These are phyloP conservation scores for Uromys caudimaculatus DNA, from an alignment of 2,797 vertebrate species.

Conservation along the genomic window DNA sequence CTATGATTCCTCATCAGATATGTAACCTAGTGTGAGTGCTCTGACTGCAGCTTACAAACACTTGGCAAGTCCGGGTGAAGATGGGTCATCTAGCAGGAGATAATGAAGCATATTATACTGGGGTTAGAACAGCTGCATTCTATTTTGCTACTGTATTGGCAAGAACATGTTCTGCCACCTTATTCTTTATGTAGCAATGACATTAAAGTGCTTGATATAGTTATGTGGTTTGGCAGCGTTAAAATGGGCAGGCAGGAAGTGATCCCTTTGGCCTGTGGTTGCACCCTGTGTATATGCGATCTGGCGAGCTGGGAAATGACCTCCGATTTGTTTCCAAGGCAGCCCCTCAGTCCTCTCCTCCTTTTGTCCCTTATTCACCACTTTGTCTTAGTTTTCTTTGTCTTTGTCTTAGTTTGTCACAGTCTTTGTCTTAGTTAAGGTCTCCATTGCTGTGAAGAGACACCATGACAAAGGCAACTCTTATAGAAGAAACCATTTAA, in stretches of 20 bases:
- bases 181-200: conserved; percentile 1
- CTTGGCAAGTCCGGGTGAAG: background rate
- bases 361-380: background rate
- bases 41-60: background rate
- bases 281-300: background rate
- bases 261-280: background rate
- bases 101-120: background rate
- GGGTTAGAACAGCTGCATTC: background rate
- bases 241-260: conserved; percentile 15
- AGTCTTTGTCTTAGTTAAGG: background rate
- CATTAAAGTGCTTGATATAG: background rate
- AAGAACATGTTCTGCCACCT: background rate
- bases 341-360: background rate
- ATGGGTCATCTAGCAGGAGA: background rate
- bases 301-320: background rate
- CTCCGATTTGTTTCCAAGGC: background rate
- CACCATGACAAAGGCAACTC: background rate
- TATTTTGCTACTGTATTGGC: conserved; percentile 24
- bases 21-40: background rate
- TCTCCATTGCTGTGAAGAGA: background rate
- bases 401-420: background rate
- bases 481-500: background rate
- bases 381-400: no score
- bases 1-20: background rate
- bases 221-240: background rate